Conservation (phyloP, 1,140 invertebrate genomes). For the Eupristina koningsbergeri region DNA sequence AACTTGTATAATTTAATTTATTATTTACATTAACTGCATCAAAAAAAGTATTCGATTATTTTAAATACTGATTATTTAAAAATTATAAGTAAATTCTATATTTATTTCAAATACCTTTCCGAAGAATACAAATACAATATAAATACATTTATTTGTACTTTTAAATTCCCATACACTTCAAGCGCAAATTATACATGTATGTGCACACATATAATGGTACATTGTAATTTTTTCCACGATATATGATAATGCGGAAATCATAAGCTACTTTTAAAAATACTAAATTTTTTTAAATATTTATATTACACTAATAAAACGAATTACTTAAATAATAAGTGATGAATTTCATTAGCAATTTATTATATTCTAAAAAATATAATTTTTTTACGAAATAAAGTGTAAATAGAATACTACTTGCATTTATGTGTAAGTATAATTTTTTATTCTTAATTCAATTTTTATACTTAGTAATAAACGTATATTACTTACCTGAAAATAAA, state of each 20-base stretch:
- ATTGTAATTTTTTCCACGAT: background rate
- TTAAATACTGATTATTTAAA: background rate
- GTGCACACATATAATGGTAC: background rate
- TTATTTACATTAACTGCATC: constrained; percentile 4
- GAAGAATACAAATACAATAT: constrained; percentile 15
- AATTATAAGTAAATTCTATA: background rate
- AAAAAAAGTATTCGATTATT: constrained; percentile 4
- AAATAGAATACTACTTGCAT: background rate
- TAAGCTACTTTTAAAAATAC: background rate
- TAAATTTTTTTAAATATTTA: background rate
- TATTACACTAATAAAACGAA: too few relatives aligned
- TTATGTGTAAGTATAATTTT: too few relatives aligned
- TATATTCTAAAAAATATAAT: too few relatives aligned
- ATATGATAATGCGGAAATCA: background rate
- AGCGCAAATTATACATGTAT: background rate
- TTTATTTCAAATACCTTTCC: background rate
- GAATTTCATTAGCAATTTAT: background rate
- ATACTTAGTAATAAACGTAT: too few relatives aligned
- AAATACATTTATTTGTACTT: background rate
- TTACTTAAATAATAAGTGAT: background rate
- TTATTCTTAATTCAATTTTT: too few relatives aligned
- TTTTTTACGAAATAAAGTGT: background rate
- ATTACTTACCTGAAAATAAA: too few relatives aligned
- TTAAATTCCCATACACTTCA: background rate
- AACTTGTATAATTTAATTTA: constrained; percentile 10